Evolutionary conservation across 2,113 vertebrate species (phyloP).

Genomic region (Odocoileus virginianus): DNA sequence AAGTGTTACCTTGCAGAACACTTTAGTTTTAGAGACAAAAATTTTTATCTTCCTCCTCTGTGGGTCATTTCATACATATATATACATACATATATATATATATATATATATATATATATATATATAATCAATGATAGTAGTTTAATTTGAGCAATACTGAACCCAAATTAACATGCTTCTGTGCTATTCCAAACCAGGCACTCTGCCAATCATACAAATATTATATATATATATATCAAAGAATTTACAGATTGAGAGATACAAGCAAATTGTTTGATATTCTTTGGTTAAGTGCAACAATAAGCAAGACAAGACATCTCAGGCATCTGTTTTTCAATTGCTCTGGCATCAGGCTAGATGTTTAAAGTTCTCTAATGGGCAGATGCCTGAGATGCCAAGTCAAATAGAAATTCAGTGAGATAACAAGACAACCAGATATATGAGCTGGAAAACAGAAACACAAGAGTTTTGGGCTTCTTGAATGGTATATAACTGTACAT

Average conservation of each 20-base stretch:
- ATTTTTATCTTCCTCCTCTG: neutral
- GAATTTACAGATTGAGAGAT: neutral
- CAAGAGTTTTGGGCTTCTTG: neutral
- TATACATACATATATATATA: too few species aligned
- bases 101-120: too few species aligned
- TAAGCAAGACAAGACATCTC: neutral
- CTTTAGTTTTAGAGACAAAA: neutral
- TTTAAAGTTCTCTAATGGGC: too few species aligned
- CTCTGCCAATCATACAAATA: neutral
- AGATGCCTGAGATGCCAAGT: neutral
- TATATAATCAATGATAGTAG: neutral
- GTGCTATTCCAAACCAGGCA: neutral
- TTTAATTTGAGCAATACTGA: neutral
- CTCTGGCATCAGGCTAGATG: too few species aligned
- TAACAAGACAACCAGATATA: neutral
- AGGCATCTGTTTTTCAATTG: too few species aligned
- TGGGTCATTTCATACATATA: neutral
- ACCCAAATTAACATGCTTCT: neutral
- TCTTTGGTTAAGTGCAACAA: neutral
- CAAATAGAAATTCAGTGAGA: neutral
- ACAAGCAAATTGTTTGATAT: neutral
- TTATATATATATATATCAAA: neutral
- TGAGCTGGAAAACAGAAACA: neutral
- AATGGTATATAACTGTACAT: neutral
- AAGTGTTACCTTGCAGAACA: neutral